Conservation (phyloP, 2,797 vertebrate genomes). For the Paratrypauchen microcephalus region DNA sequence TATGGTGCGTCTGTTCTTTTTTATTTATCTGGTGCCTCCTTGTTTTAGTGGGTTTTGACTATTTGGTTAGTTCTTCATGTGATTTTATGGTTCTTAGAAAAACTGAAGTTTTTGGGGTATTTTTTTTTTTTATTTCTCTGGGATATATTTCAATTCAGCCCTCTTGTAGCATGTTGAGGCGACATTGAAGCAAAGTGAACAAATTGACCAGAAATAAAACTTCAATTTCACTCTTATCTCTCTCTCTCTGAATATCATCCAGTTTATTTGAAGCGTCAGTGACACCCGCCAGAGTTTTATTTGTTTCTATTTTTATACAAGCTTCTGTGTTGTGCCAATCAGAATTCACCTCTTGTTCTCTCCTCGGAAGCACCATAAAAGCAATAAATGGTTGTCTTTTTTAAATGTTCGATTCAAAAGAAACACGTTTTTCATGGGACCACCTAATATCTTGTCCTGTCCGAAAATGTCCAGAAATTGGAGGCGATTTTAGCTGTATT, state of each 20-base stretch:
- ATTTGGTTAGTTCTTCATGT: constrained; percentile 97
- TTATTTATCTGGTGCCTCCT: constrained; percentile 99
- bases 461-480: constrained; percentile 90
- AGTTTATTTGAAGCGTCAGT: constrained; percentile 82
- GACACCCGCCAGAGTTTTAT: constrained; percentile 82
- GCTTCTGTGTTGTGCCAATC: constrained; percentile 87
- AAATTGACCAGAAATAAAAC: constrained; percentile 87
- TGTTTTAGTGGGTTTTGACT: constrained; percentile 98
- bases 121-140: constrained; percentile 81
- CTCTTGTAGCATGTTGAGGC: constrained; percentile 98
- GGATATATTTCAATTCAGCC: constrained; percentile 94
- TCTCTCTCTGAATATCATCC: constrained; percentile 69
- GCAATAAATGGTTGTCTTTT: constrained; percentile 97
- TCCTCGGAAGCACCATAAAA: constrained; percentile 88
- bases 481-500: constrained; percentile 96
- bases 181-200: constrained; percentile 93
- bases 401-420: constrained; percentile 80
- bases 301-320: constrained; percentile 84
- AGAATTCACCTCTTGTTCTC: constrained; percentile 86
- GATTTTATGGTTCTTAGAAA: constrained; percentile 97
- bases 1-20: constrained; percentile 99
- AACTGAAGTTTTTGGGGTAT: constrained; percentile 86
- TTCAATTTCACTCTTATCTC: constrained; percentile 83
- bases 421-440: constrained; percentile 77
- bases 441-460: constrained; percentile 93